Conservation (phyloP, 2,888 invertebrate species). For the Lithophane leautieri region DNA sequence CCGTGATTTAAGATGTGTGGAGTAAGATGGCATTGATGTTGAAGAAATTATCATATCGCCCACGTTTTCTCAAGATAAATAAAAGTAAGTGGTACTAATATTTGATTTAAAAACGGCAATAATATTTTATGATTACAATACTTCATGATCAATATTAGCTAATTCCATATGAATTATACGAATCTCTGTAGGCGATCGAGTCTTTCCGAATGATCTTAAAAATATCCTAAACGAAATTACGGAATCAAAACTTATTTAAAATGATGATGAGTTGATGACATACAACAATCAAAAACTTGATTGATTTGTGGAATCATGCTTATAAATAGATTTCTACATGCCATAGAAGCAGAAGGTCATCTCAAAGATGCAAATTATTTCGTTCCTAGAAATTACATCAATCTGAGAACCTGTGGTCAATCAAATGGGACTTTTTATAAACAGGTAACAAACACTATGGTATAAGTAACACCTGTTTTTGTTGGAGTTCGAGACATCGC, state of each 20-base stretch:
- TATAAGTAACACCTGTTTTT: conserved; percentile 44
- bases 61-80: conserved; percentile 46
- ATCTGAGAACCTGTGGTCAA: conserved; percentile 26
- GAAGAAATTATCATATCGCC: conserved; percentile 57
- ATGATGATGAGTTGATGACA: conserved; percentile 17
- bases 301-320: conserved; percentile 46
- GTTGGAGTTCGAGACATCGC: conserved; percentile 28
- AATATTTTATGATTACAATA: conserved; percentile 29
- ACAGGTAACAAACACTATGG: conserved; percentile 30
- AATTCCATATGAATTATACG: not conserved
- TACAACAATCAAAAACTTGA: conserved; percentile 50
- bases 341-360: conserved; percentile 15
- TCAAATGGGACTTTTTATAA: conserved; percentile 38
- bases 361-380: conserved; percentile 40
- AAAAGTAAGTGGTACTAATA: conserved; percentile 44
- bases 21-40: conserved; percentile 29
- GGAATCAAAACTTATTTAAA: conserved; percentile 16
- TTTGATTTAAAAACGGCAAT: conserved; percentile 32
- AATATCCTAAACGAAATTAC: conserved; percentile 8
- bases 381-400: conserved; percentile 33
- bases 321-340: conserved; percentile 30
- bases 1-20: conserved; percentile 60
- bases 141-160: conserved; percentile 14
- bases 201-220: not conserved
- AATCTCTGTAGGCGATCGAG: not conserved